Evolutionary conservation across 2,797 vertebrate species (phyloP).

Genomic region (Rhincodon typus): DNA sequence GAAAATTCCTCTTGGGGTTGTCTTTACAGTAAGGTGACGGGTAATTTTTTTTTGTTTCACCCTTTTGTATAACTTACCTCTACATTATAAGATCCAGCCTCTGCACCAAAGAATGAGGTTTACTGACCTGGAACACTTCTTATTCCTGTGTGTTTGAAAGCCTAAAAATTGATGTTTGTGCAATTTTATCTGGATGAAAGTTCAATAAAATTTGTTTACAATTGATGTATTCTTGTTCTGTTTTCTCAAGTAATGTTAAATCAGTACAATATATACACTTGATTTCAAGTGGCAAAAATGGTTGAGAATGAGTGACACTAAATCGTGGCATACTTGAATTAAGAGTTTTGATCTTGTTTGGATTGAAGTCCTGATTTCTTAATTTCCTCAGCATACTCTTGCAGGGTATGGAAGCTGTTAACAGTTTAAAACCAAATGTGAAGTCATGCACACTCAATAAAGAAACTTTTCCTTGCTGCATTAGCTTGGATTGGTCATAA

Average conservation of each 20-base stretch:
- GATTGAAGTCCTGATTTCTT: background rate
- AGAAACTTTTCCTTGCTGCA: background rate
- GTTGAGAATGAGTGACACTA: background rate
- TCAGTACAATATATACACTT: background rate
- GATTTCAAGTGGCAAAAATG: background rate
- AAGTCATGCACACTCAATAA: background rate
- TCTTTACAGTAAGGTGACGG: slow-evolving; percentile 38
- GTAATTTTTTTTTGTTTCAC: slow-evolving; percentile 30
- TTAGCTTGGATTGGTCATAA: background rate
- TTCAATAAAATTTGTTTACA: slow-evolving; percentile 39
- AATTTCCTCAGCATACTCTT: background rate
- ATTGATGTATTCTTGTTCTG: background rate
- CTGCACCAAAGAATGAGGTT: slow-evolving; percentile 37
- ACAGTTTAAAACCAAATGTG: background rate
- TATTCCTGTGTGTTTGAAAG: slow-evolving; percentile 38
- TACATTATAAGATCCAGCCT: slow-evolving; percentile 34
- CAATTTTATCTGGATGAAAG: slow-evolving; percentile 38
- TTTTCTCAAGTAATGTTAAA: background rate
- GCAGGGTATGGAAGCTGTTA: background rate
- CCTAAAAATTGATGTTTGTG: slow-evolving; percentile 38
- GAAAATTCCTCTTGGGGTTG: slow-evolving; percentile 30
- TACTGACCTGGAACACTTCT: slow-evolving; percentile 37
- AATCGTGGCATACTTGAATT: background rate
- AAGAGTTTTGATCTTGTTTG: background rate
- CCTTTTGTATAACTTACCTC: slow-evolving; percentile 35